Base-by-base conservation (phyloP, 1,140 invertebrate species). In the Meloidogyne exigua region DNA sequence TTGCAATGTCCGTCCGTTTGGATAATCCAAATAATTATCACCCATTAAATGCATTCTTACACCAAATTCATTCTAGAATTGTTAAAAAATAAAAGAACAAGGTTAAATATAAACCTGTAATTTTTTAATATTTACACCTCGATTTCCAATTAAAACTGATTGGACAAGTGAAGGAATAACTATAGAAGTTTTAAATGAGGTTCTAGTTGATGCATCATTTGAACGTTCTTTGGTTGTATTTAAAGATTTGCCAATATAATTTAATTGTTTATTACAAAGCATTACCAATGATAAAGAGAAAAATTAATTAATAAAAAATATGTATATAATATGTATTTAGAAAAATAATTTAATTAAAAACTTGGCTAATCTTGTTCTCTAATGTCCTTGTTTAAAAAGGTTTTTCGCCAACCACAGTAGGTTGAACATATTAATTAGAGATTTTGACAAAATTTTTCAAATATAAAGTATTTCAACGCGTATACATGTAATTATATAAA, bases 21-120 rank as follows among this genome's bases (percentile, higher is more conserved):
- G 69, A 62, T 71, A 71, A 25, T 71, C 69, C n/a, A 71, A 71
- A 15, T 28, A 71, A 71, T 71, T 71, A 18, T 71, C 62, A 18
- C 69, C 69, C 13, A 71, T 15, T 57, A 71, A 71, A 28, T 18
- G 69, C 69, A 71, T 71, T 71, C 49, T 42, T 9, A 71, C 69
- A 2, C 69, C 69, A 44, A 71, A 71, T 71, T 44, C 62, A 18
- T 23, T 62, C 69, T 71, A 62, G 49, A 71, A 57, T n/a, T 57
- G 5, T 57, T 57, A 0, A 49, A 49, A 49, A 49, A 49, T 5
- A 0, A n/a, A 57, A 57, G 21, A n/a, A 7, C 7, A n/a, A 57
- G 9, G 1, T 7, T n/a, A 9, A 57, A 57, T n/a, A n/a, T 9
- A 57, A 57, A 71, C 69, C 69, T 71, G 69, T 18, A 71, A 71